A percentile compares a stretch with the other conserved stretches of the same genome.
Evolutionary conservation across 2,113 vertebrate genomes (phyloP).

Genomic region (Dissostichus mawsoni): DNA sequence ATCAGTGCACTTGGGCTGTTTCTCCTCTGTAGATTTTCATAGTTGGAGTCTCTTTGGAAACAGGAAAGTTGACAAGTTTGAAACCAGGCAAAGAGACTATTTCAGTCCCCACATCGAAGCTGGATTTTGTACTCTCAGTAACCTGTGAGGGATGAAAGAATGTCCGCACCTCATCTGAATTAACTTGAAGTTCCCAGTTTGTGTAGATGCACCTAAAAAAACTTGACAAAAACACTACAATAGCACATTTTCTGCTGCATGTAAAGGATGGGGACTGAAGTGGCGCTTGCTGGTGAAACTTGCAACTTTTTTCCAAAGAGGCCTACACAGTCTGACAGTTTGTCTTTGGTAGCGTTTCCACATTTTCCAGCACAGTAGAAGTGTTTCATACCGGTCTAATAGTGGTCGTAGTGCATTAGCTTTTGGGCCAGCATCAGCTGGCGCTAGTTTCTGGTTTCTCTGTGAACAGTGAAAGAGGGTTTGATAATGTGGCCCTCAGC

Average conservation of each 20-base stretch:
- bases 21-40: constrained; percentile 83
- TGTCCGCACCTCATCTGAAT: constrained; percentile 39
- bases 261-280: constrained; percentile 69
- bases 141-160: constrained; percentile 32
- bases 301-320: constrained; percentile 74
- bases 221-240: constrained; percentile 37
- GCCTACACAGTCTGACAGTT: constrained; percentile 80
- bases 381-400: constrained; percentile 85
- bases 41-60: constrained; percentile 76
- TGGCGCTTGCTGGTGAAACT: constrained; percentile 63
- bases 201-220: constrained; percentile 23
- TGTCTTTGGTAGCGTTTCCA: constrained; percentile 86
- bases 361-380: constrained; percentile 84
- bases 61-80: constrained; percentile 67
- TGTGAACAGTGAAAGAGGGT: constrained; percentile 81
- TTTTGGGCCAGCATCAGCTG: constrained; percentile 80
- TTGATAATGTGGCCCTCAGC: constrained; percentile 69
- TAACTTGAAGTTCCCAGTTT: constrained; percentile 42
- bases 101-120: constrained; percentile 66
- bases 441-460: constrained; percentile 83
- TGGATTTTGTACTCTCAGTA: constrained; percentile 31
- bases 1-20: constrained; percentile 59
- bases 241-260: constrained; percentile 53
- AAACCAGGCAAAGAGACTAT: constrained; percentile 55
- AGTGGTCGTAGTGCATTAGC: constrained; percentile 87